A percentile compares a stretch with the other conserved stretches of the same genome.
Conservation (phyloP, 2,888 invertebrate genomes). For the Cheilosia pagana region DNA sequence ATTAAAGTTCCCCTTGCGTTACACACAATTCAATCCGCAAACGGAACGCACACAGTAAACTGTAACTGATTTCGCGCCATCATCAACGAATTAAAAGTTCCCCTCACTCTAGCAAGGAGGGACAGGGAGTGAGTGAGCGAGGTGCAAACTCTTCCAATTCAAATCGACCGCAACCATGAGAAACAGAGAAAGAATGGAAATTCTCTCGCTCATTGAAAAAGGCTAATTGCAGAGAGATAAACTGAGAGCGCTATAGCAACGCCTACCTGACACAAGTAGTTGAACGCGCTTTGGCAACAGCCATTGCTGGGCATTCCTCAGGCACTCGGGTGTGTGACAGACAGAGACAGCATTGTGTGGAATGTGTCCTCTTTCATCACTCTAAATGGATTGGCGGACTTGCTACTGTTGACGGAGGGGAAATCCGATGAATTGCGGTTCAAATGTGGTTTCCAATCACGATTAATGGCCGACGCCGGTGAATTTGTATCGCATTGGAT, state of each 20-base stretch:
- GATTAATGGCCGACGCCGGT: conserved; percentile 70
- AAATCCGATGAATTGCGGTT: conserved; percentile 67
- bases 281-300: conserved; percentile 29
- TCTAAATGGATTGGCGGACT: conserved; percentile 61
- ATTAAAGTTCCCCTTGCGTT: conserved; percentile 39
- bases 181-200: conserved; percentile 17
- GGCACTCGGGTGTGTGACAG: background rate
- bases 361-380: conserved; percentile 35
- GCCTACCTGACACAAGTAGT: conserved; percentile 16
- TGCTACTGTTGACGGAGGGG: conserved; percentile 39
- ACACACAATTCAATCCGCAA: conserved; percentile 17
- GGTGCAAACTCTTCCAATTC: background rate
- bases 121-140: background rate
- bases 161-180: background rate
- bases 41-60: conserved; percentile 21
- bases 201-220: background rate
- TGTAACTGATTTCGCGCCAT: conserved; percentile 47
- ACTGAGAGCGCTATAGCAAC: conserved; percentile 18
- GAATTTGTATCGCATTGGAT: conserved; percentile 29
- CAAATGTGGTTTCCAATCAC: conserved; percentile 44
- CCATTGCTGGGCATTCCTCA: conserved; percentile 59
- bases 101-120: background rate
- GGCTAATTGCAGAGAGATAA: background rate
- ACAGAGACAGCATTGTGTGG: conserved; percentile 24
- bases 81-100: conserved; percentile 21